These are phyloP conservation scores for Chrysomallon squamiferum DNA, from an alignment of 1,140 invertebrate genomes.

Conservation along the genomic window DNA sequence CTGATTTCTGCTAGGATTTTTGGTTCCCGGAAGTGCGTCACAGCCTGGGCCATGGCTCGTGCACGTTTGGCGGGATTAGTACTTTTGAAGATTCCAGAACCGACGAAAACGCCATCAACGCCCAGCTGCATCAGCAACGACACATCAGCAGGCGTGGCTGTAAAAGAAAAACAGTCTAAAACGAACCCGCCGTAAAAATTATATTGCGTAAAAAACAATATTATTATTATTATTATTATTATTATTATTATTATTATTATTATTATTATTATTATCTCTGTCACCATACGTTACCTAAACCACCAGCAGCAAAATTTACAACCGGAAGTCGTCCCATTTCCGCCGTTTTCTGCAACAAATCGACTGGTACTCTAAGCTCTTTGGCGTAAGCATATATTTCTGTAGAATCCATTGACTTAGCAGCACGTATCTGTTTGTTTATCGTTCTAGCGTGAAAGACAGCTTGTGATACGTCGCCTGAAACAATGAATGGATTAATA, in stretches of 20 bases:
- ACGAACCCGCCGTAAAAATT: too few species aligned
- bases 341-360: constrained; percentile 52
- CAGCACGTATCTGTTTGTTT: constrained; percentile 44
- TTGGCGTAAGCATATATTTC: constrained; percentile 52
- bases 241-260: too few species aligned
- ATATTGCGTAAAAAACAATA: too few species aligned
- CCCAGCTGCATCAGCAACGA: constrained; percentile 58
- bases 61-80: constrained; percentile 43
- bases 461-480: constrained; percentile 56
- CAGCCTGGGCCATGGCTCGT: constrained; percentile 55
- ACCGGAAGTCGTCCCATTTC: constrained; percentile 53
- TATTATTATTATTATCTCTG: too few species aligned
- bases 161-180: constrained; percentile 16
- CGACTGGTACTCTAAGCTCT: constrained; percentile 44
- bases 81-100: constrained; percentile 58
- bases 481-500: too few species aligned
- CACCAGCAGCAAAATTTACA: constrained; percentile 59
- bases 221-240: too few species aligned
- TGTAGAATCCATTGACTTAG: constrained; percentile 40
- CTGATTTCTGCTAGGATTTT: constrained; percentile 45
- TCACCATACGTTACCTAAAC: too few species aligned
- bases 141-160: constrained; percentile 57
- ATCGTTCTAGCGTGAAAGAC: constrained; percentile 53
- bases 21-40: constrained; percentile 54
- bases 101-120: constrained; percentile 56